phyloP scores from a whole-genome alignment of 1,140 invertebrate genomes.

The Carposina sasakii region DNA sequence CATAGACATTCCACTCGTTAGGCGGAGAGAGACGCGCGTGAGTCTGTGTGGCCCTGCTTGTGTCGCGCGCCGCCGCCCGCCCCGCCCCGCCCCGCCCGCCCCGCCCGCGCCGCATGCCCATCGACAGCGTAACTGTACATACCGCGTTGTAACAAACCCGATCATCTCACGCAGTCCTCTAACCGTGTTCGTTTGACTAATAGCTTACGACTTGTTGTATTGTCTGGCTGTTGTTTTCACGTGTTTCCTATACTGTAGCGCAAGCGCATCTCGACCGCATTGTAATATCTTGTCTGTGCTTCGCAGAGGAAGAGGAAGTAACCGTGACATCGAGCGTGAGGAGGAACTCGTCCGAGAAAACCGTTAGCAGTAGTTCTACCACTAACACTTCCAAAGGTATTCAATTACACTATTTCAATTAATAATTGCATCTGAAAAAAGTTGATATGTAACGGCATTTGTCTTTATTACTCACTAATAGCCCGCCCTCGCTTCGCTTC shows the following conservation, averaged over 20 bases:
- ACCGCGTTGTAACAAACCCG: conserved; percentile 33
- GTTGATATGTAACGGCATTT: no score
- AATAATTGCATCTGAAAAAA: no score
- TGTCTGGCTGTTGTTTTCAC: conserved; percentile 61
- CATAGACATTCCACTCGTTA: conserved; percentile 65
- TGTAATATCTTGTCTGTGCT: conserved; percentile 12
- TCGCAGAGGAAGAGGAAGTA: conserved; percentile 59
- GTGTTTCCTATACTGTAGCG: no score
- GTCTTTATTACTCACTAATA: no score
- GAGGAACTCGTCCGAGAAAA: conserved; percentile 63
- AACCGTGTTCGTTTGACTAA: conserved; percentile 68
- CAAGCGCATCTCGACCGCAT: no score
- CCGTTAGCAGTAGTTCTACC: conserved; percentile 58
- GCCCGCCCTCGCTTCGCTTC: no score
- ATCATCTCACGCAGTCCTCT: conserved; percentile 48
- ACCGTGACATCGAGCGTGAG: conserved; percentile 65
- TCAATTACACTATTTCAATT: no score
- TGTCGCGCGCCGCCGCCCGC: conserved; percentile 32
- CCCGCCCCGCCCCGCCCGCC: conserved; percentile 9
- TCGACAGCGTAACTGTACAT: conserved; percentile 32
- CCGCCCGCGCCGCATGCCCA: conserved; percentile 21
- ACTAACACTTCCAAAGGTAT: conserved; percentile 64
- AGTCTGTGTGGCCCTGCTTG: conserved; percentile 66
- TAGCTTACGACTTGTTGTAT: conserved; percentile 57
- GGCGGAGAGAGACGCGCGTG: conserved; percentile 61